Evolutionary conservation across 2,797 vertebrate genomes (phyloP).

Genomic region (Helostoma temminkii): DNA sequence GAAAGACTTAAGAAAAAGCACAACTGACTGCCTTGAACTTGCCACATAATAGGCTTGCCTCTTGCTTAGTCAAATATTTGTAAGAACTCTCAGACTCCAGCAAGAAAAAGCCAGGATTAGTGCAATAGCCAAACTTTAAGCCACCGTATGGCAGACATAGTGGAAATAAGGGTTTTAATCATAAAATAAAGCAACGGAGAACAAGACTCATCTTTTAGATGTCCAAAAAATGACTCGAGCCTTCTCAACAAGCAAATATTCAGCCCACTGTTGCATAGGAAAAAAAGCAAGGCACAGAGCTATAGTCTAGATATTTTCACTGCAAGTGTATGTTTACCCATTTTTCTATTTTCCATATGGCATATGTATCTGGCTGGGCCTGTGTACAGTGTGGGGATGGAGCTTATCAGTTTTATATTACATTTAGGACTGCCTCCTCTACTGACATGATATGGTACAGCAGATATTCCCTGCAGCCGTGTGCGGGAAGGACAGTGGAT

Average conservation of each 20-base stretch:
- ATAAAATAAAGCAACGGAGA: slow-evolving; percentile 11
- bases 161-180: slow-evolving; percentile 29
- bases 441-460: slow-evolving; percentile 51
- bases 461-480: slow-evolving; percentile 64
- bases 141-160: slow-evolving; percentile 12
- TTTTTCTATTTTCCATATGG: slow-evolving; percentile 55
- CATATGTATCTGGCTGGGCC: slow-evolving; percentile 46
- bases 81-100: slow-evolving; percentile 34
- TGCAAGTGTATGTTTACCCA: slow-evolving; percentile 44
- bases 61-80: slow-evolving; percentile 43
- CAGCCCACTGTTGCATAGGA: slow-evolving; percentile 28
- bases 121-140: slow-evolving; percentile 21
- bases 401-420: slow-evolving; percentile 61
- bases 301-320: slow-evolving; percentile 53
- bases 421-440: slow-evolving; percentile 51
- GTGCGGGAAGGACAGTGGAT: slow-evolving; percentile 67
- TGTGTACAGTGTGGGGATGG: slow-evolving; percentile 39
- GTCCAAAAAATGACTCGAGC: slow-evolving; percentile 53
- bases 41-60: slow-evolving; percentile 32
- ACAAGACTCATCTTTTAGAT: slow-evolving; percentile 29
- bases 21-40: slow-evolving; percentile 50
- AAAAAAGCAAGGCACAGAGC: slow-evolving; percentile 32
- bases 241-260: slow-evolving; percentile 34
- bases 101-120: slow-evolving; percentile 48
- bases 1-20: slow-evolving; percentile 53